Evolutionary conservation across 2,888 invertebrate genomes (phyloP).

Genomic region (Eugnorisma glareosa): DNA sequence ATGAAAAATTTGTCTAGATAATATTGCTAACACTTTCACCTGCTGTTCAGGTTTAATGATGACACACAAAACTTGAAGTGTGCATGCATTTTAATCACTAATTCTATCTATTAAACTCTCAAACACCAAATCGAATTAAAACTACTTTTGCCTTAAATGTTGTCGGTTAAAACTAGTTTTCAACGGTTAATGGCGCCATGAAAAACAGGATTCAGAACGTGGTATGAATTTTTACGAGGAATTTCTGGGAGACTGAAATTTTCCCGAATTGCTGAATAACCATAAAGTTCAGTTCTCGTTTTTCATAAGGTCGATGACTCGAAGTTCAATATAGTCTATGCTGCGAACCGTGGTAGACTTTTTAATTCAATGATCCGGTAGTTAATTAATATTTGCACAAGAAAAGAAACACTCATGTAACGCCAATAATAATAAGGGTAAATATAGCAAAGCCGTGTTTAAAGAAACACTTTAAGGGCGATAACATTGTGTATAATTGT

Average conservation of each 20-base stretch:
- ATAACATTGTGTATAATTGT: conserved; percentile 29
- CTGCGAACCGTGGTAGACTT: background rate
- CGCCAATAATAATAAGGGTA: background rate
- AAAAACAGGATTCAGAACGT: conserved; percentile 23
- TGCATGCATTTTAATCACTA: background rate
- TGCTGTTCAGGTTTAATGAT: conserved; percentile 4
- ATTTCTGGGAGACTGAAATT: conserved; percentile 18
- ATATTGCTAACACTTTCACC: conserved; percentile 9
- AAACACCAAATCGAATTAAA: conserved; percentile 17
- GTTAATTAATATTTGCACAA: too few relatives aligned
- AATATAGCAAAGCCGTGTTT: conserved; percentile 1
- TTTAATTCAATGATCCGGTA: background rate
- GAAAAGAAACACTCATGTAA: conserved; percentile 1
- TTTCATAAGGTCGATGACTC: conserved; percentile 15
- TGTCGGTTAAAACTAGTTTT: conserved; percentile 19
- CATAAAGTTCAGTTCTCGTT: background rate
- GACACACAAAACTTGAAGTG: background rate
- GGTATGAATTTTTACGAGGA: conserved; percentile 30
- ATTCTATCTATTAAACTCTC: background rate
- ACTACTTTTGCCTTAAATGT: conserved; percentile 6
- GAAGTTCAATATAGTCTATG: background rate
- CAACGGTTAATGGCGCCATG: conserved; percentile 18
- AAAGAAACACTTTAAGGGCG: conserved; percentile 15
- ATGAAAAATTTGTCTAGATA: conserved; percentile 10
- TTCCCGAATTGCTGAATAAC: background rate